phyloP scores from a whole-genome alignment of 2,113 vertebrate species.

The Hyaena hyaena region DNA sequence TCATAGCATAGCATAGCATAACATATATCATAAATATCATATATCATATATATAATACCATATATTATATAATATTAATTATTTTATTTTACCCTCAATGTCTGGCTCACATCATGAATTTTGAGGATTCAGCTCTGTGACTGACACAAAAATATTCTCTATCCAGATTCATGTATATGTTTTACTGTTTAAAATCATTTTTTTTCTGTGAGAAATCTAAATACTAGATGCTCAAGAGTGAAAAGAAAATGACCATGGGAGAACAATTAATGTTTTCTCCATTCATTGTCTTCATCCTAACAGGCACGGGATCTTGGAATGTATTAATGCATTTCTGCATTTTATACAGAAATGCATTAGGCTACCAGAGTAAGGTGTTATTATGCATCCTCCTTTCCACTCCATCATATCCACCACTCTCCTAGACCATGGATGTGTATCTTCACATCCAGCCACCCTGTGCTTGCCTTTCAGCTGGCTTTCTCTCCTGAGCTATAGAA shows the following conservation, averaged over 20 bases:
- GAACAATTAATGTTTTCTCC: not conserved
- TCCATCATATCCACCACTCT: not conserved
- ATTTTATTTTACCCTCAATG: not conserved
- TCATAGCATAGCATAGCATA: not conserved
- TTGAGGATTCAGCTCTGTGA: not conserved
- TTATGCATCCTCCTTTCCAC: not conserved
- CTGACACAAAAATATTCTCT: not conserved
- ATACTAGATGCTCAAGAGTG: slow-evolving; percentile 29
- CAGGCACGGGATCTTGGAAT: not conserved
- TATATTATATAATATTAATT: not conserved
- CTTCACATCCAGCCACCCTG: no score
- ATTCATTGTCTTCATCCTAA: not conserved
- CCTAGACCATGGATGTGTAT: not conserved
- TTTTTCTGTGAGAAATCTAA: not conserved
- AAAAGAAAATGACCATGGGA: not conserved
- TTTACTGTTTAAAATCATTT: not conserved
- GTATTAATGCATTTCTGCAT: not conserved
- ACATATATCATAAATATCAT: no score
- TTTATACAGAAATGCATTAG: not conserved
- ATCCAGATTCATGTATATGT: not conserved
- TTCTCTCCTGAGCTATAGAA: not conserved
- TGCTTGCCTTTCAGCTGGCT: not conserved
- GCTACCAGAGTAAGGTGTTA: not conserved
- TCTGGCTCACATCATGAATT: not conserved
- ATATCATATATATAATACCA: not conserved